These are phyloP conservation scores for Procambarus clarkii DNA, from an alignment of 1,140 invertebrate genomes.

Conservation along the genomic window DNA sequence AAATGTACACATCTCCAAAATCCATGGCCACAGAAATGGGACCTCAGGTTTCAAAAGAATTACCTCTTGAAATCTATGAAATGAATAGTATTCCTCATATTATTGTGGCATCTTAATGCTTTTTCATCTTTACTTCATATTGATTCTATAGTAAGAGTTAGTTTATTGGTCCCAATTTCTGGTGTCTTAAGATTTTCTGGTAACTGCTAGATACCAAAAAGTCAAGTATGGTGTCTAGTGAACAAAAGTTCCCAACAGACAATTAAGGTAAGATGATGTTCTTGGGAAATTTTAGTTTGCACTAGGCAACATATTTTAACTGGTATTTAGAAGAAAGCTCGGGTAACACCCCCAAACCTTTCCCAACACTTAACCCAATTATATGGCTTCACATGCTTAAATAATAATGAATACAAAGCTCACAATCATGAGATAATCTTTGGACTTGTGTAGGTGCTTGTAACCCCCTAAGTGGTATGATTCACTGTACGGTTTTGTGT, in stretches of 20 bases:
- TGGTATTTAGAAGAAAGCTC: constrained; percentile 23
- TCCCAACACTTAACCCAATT: constrained; percentile 31
- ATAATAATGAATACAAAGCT: not conserved
- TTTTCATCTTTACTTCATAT: not conserved
- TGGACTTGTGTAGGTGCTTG: not conserved
- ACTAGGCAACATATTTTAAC: not conserved
- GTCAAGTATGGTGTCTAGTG: constrained; percentile 8
- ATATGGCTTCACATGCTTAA: constrained; percentile 2
- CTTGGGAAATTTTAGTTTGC: not conserved
- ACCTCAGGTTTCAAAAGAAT: not conserved
- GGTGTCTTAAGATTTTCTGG: constrained; percentile 7
- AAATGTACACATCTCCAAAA: constrained; percentile 45
- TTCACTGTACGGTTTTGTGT: constrained; percentile 49
- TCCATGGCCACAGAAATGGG: constrained; percentile 18
- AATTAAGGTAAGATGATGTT: not conserved
- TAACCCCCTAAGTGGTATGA: not conserved
- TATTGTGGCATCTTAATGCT: not conserved
- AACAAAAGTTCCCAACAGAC: not conserved
- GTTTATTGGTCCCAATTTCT: constrained; percentile 14
- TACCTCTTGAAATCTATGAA: not conserved
- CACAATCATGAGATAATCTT: not conserved
- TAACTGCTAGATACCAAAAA: constrained; percentile 5
- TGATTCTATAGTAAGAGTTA: not conserved
- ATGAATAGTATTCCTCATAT: not conserved
- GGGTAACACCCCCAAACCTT: constrained; percentile 41